Base-by-base conservation (phyloP, 2,888 invertebrate species). In the Oeneis ivallda region DNA sequence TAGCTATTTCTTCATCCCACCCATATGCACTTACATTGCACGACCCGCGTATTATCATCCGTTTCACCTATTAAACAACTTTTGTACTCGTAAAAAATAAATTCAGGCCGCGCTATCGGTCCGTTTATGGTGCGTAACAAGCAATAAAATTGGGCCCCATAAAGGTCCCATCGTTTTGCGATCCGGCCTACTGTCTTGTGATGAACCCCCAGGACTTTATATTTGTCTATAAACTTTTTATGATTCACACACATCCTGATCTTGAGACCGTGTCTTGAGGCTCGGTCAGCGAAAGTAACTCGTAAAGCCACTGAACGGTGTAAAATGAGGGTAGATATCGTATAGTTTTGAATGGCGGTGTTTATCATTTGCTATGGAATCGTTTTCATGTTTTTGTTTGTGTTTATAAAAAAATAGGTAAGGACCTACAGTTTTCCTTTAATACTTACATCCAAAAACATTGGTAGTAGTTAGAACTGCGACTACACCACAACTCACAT, bases 91-190 rank as follows among this genome's bases (percentile, higher is more conserved):
- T 80, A 78, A 82, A 74, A 75, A 83, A 80, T 81, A 82, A 82
- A 84, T 83, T 83, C 79, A 73, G 74, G 79, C 75, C 76, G 73
- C 82, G 85, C 86, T 88, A 89, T 90, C 76, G 74, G 73, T 71
- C 75, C 79, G 83, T 91, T 91, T 91, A 92, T 89, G 87, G 78
- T 74, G 83, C 89, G 91, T 87, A 85, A 90, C 91, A 88, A 80
- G 90, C 84, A 89, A 89, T 92, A 91, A 92, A 92, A 87, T 79
- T 81, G 82, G 84, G 49, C 52, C 61, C 61, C 61, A 61, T 61
- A 61, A 61, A 61, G 86, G 82, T 75, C 79, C 84, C 85, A 89
- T 89, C 87, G 87, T 84, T 87, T 82, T 81, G 85, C 84, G 84
- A 87, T 87, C 85, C 86, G 76, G 76, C 77, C 79, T 75, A 81